Conservation (phyloP, 2,888 invertebrate genomes). For the Liposcelis brunnea region DNA sequence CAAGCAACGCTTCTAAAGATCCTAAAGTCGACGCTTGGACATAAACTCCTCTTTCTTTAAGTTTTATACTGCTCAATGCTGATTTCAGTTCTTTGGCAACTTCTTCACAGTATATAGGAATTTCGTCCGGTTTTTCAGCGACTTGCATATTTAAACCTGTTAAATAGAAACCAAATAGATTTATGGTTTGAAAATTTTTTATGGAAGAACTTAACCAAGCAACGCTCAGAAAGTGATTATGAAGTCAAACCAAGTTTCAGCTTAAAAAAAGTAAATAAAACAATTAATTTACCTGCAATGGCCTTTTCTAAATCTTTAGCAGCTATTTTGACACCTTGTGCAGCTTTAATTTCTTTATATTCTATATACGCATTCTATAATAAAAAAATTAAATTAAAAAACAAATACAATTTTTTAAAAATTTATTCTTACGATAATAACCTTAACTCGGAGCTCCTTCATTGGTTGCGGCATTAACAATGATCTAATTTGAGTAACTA, state of each 20-base stretch:
- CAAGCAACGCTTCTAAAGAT: constrained; percentile 88
- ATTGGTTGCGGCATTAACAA: constrained; percentile 96
- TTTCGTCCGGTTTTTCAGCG: constrained; percentile 84
- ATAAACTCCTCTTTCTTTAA: constrained; percentile 85
- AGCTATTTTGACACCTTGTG: constrained; percentile 96
- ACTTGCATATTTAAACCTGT: constrained; percentile 75
- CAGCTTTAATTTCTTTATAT: constrained; percentile 84
- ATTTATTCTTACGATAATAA: constrained; percentile 22
- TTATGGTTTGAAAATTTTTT: constrained; percentile 7
- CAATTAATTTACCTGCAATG: constrained; percentile 53
- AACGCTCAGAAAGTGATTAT: neutral
- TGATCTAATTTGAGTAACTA: constrained; percentile 92
- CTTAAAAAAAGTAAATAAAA: too few species aligned
- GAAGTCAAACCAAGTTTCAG: neutral
- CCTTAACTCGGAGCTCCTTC: constrained; percentile 92
- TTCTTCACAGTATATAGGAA: constrained; percentile 73
- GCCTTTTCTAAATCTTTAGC: constrained; percentile 97
- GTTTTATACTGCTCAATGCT: constrained; percentile 81
- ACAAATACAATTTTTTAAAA: neutral
- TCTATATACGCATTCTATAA: constrained; percentile 77
- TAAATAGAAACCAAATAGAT: neutral
- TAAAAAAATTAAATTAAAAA: constrained; percentile 15
- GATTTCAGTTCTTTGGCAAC: constrained; percentile 73
- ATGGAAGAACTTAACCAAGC: constrained; percentile 1
- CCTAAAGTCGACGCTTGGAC: constrained; percentile 99